Percentiles rank a stretch among this genome's conserved stretches.
These are phyloP conservation scores for Neocrepidodera transversa DNA, from an alignment of 2,888 invertebrate species.

Conservation along the genomic window DNA sequence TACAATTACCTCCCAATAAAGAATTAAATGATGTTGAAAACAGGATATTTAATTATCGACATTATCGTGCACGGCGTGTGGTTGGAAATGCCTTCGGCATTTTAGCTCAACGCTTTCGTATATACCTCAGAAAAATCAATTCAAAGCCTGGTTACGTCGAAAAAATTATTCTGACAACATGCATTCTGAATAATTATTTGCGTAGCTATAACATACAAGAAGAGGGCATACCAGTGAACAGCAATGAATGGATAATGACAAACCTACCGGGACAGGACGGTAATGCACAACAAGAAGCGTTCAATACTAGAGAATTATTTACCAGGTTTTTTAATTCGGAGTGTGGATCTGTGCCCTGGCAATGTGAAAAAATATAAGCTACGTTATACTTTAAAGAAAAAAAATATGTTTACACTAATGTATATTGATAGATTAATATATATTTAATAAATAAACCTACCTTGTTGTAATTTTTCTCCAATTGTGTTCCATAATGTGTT, in stretches of 20 bases:
- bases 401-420: too few species aligned
- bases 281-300: slow-evolving; percentile 22
- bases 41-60: slow-evolving; percentile 27
- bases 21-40: slow-evolving; percentile 26
- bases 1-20: slow-evolving; percentile 9
- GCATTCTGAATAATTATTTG: slow-evolving; percentile 26
- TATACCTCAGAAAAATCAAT: slow-evolving; percentile 24
- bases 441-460: too few species aligned
- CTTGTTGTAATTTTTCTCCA: too few species aligned
- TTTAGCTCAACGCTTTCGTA: slow-evolving; percentile 17
- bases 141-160: slow-evolving; percentile 29
- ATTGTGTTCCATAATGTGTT: neutral
- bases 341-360: slow-evolving; percentile 7
- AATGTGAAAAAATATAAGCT: too few species aligned
- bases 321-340: slow-evolving; percentile 26
- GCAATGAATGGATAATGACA: slow-evolving; percentile 18
- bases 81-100: slow-evolving; percentile 16
- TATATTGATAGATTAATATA: too few species aligned
- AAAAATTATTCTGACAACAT: slow-evolving; percentile 27
- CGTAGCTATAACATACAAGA: slow-evolving; percentile 12
- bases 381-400: too few species aligned
- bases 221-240: slow-evolving; percentile 1
- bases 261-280: slow-evolving; percentile 18
- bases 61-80: slow-evolving; percentile 23
- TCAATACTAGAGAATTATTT: slow-evolving; percentile 18